These are phyloP conservation scores for Naja naja DNA, from an alignment of 2,113 vertebrate species.

Conservation along the genomic window DNA sequence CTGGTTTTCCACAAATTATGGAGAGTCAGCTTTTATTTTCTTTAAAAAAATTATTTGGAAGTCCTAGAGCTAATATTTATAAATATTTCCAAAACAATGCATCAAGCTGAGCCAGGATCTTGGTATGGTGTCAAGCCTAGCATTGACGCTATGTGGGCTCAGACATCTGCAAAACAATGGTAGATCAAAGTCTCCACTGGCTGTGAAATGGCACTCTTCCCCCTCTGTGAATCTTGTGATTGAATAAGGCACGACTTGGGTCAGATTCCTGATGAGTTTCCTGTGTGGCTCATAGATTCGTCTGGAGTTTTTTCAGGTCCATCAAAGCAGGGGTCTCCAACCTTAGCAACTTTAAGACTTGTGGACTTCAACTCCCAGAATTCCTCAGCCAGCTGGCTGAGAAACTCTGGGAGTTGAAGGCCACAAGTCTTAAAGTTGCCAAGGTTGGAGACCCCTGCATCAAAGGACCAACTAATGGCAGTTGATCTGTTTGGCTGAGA, in stretches of 20 bases:
- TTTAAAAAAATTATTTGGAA: neutral
- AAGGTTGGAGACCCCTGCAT: no score
- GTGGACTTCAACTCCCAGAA: no score
- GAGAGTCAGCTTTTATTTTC: conserved; percentile 8
- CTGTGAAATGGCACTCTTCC: neutral
- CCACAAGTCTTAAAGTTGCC: no score
- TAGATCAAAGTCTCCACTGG: conserved; percentile 5
- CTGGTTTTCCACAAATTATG: neutral
- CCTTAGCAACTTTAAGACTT: no score
- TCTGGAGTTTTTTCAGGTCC: neutral
- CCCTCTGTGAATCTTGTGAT: neutral
- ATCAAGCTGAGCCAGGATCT: conserved; percentile 1
- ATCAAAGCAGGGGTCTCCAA: no score
- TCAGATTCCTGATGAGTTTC: neutral
- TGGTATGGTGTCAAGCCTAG: neutral
- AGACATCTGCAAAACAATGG: conserved; percentile 6
- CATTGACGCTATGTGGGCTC: conserved; percentile 14
- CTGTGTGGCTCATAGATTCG: neutral
- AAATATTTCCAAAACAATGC: conserved; percentile 1
- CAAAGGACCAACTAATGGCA: neutral
- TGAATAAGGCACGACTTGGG: neutral
- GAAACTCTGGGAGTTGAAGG: no score
- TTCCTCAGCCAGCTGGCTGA: no score
- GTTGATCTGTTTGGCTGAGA: neutral
- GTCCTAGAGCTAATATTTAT: conserved; percentile 10